Evolutionary conservation across 2,888 invertebrate genomes (phyloP).

Genomic region (Allacma fusca): DNA sequence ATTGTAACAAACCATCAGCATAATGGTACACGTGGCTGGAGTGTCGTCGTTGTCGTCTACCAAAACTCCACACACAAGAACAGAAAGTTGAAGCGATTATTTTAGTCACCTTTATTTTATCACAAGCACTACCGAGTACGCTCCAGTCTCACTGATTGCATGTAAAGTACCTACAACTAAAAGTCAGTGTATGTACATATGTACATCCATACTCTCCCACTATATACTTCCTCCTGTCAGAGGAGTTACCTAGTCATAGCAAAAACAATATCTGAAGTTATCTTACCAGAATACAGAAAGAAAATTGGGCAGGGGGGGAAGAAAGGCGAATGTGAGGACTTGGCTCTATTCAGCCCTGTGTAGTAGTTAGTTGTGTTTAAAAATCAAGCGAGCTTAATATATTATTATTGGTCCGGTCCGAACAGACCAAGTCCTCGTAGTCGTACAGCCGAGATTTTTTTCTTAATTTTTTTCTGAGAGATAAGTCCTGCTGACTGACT

Average conservation of each 20-base stretch:
- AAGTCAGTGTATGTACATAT: neutral
- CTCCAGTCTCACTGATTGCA: neutral
- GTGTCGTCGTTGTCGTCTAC: slow-evolving; percentile 18
- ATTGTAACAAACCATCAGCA: slow-evolving; percentile 30
- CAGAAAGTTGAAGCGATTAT: slow-evolving; percentile 11
- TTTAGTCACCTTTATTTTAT: slow-evolving; percentile 23
- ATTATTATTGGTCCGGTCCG: neutral
- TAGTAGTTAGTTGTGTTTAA: neutral
- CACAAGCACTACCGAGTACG: slow-evolving; percentile 1
- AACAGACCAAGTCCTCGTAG: neutral
- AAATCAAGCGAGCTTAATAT: slow-evolving; percentile 4
- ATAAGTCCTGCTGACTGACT: slow-evolving; percentile 39
- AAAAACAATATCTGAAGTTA: too few species aligned
- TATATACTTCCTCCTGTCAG: neutral
- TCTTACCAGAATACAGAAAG: too few species aligned
- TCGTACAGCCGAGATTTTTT: neutral
- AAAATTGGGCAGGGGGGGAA: neutral
- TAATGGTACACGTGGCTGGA: slow-evolving; percentile 34
- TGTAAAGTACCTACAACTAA: neutral
- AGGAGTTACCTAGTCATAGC: too few species aligned
- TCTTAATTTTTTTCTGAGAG: neutral
- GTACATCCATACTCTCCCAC: neutral
- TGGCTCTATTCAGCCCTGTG: neutral
- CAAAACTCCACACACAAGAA: neutral
- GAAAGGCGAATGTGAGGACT: neutral